Percentiles rank a stretch among this genome's conserved stretches.
These are phyloP conservation scores for Pseudomyrmex flavicornis DNA, from an alignment of 1,140 invertebrate genomes.

Conservation along the genomic window DNA sequence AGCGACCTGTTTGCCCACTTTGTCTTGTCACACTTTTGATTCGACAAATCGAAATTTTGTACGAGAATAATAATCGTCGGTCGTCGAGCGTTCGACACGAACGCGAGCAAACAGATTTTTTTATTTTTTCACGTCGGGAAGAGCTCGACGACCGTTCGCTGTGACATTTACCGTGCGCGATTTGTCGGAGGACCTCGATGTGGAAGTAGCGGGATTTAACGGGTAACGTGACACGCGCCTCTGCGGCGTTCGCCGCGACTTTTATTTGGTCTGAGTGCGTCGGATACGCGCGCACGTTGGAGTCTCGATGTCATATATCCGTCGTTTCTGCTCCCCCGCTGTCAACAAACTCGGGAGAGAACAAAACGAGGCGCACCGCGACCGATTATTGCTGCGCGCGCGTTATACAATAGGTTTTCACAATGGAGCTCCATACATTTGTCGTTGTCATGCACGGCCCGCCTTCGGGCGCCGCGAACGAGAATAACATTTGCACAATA, in stretches of 20 bases:
- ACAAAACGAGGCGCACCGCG: conserved; percentile 45
- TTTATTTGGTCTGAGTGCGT: conserved; percentile 38
- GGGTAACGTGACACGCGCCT: conserved; percentile 25
- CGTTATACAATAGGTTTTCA: conserved; percentile 46
- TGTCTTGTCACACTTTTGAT: no score
- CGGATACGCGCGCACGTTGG: conserved; percentile 6
- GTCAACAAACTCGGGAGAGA: conserved; percentile 29
- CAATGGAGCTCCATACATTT: conserved; percentile 53
- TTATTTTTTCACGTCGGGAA: no score
- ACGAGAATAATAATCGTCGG: no score
- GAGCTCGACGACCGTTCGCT: no score
- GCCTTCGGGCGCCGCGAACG: conserved; percentile 15
- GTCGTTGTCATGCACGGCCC: background rate
- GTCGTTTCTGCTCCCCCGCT: background rate
- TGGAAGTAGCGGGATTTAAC: background rate
- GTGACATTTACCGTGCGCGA: conserved; percentile 16
- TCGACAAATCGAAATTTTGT: no score
- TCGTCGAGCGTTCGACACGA: no score
- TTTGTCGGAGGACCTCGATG: background rate
- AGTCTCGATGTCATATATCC: conserved; percentile 11
- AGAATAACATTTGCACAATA: conserved; percentile 27
- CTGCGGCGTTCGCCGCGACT: conserved; percentile 13
- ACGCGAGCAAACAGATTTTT: no score
- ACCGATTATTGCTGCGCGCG: conserved; percentile 59
- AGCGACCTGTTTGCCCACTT: no score